Evolutionary conservation across 2,113 vertebrate genomes (phyloP), one percentile per base, ranked within the genome.

Genomic region (Columba livia): DNA sequence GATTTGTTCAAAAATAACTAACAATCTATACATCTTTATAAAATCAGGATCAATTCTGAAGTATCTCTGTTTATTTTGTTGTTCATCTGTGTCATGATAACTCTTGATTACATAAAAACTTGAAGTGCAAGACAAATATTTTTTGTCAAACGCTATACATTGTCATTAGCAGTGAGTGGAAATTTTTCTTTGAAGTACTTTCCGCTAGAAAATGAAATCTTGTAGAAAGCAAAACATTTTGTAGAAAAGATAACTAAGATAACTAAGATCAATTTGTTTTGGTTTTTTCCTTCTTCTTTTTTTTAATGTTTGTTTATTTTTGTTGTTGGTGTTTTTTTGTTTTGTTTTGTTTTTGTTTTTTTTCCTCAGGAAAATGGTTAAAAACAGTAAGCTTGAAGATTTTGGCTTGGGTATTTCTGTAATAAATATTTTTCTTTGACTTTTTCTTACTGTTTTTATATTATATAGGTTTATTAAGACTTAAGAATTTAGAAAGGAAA

Each of bases 11-110:
- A 65, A 96, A 79, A 89, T 58, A 54, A 3, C 54, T 65, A 54
- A 81, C 61, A 85, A 93, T 82, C 71, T 83, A 83, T 92, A 95
- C 79, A 95, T 94, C 81, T 95, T 91, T 51, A 65, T 72, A 91
- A 85, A 89, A 77, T 11, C 23, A 53, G 61, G 74, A 91, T 94
- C 78, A 91, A 44, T 92, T 85, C 36, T 73, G 58, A 91, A 89
- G 81, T 61, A 89, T 72, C 80, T 74, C 60, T 15, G 34, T 92
- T 93, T 92, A 89, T 89, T 96, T 96, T 95, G 94, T 92, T 85
- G 85, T 40, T 94, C 72, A 62, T 94, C 91, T 84, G 23, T 89
- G 91, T 92, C 75, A 44, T 0, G 0, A 79, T 78, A 60, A 65
- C 79, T 84, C 89, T 91, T 79, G 78, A 79, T 72, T 87, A 47